Evolutionary conservation across 1,140 invertebrate species (phyloP).

Genomic region (Ephestia elutella): DNA sequence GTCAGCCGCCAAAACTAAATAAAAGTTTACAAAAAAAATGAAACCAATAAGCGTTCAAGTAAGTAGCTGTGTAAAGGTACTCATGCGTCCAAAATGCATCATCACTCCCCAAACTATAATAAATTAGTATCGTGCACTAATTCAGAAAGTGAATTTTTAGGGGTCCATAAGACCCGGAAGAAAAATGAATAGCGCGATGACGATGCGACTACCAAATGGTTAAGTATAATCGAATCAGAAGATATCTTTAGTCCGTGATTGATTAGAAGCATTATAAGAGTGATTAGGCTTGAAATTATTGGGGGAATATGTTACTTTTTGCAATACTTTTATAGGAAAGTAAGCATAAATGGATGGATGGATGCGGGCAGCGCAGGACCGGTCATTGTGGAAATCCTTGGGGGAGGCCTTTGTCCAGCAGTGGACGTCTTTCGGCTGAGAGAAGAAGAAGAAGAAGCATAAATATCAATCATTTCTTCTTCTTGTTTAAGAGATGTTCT

Average conservation of each 20-base stretch:
- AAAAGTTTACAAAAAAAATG: neutral
- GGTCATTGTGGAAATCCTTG: too few relatives aligned
- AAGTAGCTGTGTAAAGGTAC: neutral
- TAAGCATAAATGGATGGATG: too few relatives aligned
- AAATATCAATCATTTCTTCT: too few relatives aligned
- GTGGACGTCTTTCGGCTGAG: too few relatives aligned
- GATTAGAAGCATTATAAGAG: constrained; percentile 25
- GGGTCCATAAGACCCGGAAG: constrained; percentile 26
- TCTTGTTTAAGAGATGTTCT: too few relatives aligned
- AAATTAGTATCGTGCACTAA: constrained; percentile 48
- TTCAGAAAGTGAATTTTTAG: constrained; percentile 44
- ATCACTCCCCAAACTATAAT: constrained; percentile 18
- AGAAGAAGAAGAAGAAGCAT: too few relatives aligned
- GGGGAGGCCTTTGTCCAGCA: too few relatives aligned
- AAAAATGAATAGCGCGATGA: constrained; percentile 39
- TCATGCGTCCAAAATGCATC: constrained; percentile 4
- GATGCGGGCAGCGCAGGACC: too few relatives aligned
- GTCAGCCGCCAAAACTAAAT: neutral
- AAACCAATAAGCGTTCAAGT: neutral
- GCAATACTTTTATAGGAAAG: too few relatives aligned
- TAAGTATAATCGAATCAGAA: constrained; percentile 44
- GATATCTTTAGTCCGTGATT: constrained; percentile 29
- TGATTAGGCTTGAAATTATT: constrained; percentile 13
- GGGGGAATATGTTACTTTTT: neutral
- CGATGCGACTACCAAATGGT: constrained; percentile 26